phyloP scores from a whole-genome alignment of 2,797 vertebrate genomes.

The Pachyuromys duprasi region DNA sequence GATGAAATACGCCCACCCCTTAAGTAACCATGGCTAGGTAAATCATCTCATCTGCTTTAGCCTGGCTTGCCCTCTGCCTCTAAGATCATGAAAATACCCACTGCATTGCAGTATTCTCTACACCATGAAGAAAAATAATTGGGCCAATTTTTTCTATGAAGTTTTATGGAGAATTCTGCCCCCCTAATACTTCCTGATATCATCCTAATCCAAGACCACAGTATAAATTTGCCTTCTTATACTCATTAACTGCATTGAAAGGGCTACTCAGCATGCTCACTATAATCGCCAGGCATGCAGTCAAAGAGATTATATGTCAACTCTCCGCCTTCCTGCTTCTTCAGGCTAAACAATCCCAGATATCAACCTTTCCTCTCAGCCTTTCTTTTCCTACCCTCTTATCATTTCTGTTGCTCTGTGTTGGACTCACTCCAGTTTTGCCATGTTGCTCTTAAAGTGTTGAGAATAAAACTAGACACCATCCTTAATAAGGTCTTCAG shows the following conservation, averaged over 20 bases:
- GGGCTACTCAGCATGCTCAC: background rate
- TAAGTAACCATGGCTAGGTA: background rate
- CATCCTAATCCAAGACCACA: background rate
- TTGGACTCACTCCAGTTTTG: constrained; percentile 80
- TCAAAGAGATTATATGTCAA: constrained; percentile 58
- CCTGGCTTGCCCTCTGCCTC: background rate
- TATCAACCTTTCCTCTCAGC: constrained; percentile 81
- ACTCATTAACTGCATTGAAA: background rate
- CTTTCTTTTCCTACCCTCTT: constrained; percentile 80
- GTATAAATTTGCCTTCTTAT: background rate
- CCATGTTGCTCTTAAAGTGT: constrained; percentile 76
- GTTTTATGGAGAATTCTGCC: background rate
- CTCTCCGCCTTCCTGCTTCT: constrained; percentile 68
- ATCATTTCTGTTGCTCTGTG: constrained; percentile 79
- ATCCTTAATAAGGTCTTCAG: constrained; percentile 81
- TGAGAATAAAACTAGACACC: constrained; percentile 79
- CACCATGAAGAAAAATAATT: background rate
- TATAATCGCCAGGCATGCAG: constrained; percentile 29
- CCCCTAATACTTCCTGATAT: background rate
- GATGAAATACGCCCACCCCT: background rate
- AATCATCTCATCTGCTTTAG: background rate
- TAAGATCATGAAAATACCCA: background rate
- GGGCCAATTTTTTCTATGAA: background rate
- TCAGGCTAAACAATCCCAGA: constrained; percentile 69
- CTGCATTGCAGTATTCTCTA: background rate